These are phyloP conservation scores for Pomatostomus ruficeps DNA, from an alignment of 2,113 vertebrate genomes.

Conservation along the genomic window DNA sequence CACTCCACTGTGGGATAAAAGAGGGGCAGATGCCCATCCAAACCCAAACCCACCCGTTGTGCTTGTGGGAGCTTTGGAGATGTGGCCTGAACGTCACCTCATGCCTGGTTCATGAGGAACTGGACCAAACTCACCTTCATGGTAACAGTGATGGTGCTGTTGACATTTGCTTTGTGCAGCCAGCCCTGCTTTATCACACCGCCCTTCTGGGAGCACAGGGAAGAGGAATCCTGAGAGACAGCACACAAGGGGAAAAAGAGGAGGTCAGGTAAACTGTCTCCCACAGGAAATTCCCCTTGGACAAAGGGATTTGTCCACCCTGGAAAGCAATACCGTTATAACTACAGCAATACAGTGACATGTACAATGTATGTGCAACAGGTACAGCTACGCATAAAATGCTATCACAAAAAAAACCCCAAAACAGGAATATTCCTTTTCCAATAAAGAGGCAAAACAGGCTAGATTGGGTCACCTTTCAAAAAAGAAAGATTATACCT, in stretches of 20 bases:
- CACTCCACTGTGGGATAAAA: background rate
- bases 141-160: slow-evolving; percentile 94
- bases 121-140: slow-evolving; percentile 85
- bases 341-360: background rate
- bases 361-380: fast-evolving
- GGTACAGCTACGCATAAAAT: fast-evolving
- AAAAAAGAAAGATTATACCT: background rate
- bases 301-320: background rate
- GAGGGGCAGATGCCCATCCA: background rate
- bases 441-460: background rate
- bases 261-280: background rate
- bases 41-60: fast-evolving
- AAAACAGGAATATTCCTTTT: background rate
- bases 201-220: slow-evolving; percentile 92
- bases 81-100: background rate
- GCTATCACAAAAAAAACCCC: background rate
- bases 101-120: fast-evolving
- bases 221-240: slow-evolving; percentile 82
- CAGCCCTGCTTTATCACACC: slow-evolving; percentile 97
- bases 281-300: background rate
- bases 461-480: background rate
- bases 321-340: background rate
- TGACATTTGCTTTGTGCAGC: slow-evolving; percentile 95
- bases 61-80: background rate
- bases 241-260: background rate